phyloP scores from a whole-genome alignment of 1,140 invertebrate genomes.

The Ips typographus region DNA sequence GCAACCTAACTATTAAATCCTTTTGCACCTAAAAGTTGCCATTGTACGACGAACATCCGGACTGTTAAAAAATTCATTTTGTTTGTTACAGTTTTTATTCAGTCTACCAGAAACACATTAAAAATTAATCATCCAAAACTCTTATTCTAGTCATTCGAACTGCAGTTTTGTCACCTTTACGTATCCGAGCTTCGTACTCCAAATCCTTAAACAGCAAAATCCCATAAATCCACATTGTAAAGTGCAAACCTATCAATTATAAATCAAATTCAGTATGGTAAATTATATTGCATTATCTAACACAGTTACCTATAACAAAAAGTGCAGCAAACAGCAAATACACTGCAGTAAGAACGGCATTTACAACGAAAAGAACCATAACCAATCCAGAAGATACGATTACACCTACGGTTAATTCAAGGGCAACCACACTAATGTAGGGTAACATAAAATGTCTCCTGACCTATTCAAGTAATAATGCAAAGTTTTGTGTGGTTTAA shows the following conservation, averaged over 20 bases:
- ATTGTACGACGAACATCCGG: background rate
- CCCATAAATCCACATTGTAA: conserved; percentile 9
- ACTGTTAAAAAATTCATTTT: too few species aligned
- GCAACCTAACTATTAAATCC: background rate
- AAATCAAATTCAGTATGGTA: background rate
- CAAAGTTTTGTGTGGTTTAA: background rate
- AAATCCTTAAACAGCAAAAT: conserved; percentile 12
- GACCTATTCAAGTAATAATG: background rate
- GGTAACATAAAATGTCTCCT: conserved; percentile 5
- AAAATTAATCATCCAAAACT: too few species aligned
- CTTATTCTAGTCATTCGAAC: too few species aligned
- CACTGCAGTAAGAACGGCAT: background rate
- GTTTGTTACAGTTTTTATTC: too few species aligned
- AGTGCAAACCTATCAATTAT: conserved; percentile 11
- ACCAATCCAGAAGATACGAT: conserved; percentile 5
- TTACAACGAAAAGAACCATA: conserved; percentile 7
- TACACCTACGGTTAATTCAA: conserved; percentile 8
- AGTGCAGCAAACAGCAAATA: background rate
- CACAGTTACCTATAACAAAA: conserved; percentile 4
- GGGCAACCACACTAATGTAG: conserved; percentile 9
- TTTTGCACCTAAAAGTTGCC: background rate
- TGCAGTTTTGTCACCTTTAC: too few species aligned
- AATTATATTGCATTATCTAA: background rate
- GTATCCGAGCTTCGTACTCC: background rate
- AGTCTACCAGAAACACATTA: too few species aligned